Conservation (phyloP, 2,888 invertebrate genomes). For the Pogonocherus hispidulus region DNA sequence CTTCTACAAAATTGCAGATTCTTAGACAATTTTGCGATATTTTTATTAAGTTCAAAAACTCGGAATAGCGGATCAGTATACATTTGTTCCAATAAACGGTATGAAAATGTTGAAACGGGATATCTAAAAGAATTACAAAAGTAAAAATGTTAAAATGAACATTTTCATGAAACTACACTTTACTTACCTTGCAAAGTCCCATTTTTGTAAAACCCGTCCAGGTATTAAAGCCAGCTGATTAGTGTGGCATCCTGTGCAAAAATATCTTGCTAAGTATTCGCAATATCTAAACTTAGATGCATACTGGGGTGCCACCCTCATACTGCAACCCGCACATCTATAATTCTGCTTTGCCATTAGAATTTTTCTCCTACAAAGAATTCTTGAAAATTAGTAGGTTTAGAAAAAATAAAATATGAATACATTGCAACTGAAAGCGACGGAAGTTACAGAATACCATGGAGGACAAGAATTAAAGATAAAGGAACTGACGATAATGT, state of each 20-base stretch:
- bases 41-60: conserved; percentile 79
- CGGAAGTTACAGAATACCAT: no score
- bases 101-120: conserved; percentile 87
- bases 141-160: conserved; percentile 28
- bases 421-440: no score
- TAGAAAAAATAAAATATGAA: no score
- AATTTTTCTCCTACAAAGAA: conserved; percentile 73
- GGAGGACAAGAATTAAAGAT: no score
- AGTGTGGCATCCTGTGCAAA: conserved; percentile 89
- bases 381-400: no score
- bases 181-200: conserved; percentile 74
- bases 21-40: conserved; percentile 76
- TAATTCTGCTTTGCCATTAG: conserved; percentile 81
- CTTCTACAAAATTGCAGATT: conserved; percentile 74
- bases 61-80: conserved; percentile 83
- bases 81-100: conserved; percentile 82
- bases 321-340: conserved; percentile 88
- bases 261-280: conserved; percentile 86
- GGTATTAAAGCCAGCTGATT: conserved; percentile 82
- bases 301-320: conserved; percentile 81
- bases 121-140: conserved; percentile 71
- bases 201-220: conserved; percentile 76
- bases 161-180: not conserved
- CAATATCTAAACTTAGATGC: conserved; percentile 84
- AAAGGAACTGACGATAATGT: no score